phyloP scores from a whole-genome alignment of 2,888 invertebrate species.

The Platycheirus rosarum region DNA sequence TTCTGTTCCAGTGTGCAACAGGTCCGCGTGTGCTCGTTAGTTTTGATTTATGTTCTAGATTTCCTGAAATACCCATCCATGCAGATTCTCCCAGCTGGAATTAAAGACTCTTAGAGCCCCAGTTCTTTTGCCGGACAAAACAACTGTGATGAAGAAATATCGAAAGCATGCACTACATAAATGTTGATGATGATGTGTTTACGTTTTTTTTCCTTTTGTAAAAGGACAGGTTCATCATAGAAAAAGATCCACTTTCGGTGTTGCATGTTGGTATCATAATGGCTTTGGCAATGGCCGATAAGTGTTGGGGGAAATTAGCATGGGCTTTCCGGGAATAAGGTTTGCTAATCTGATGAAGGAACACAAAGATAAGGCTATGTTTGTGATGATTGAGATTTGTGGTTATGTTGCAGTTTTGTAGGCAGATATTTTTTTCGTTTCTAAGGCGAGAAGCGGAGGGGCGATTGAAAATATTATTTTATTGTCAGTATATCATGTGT shows the following conservation, averaged over 20 bases:
- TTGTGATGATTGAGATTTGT: not conserved
- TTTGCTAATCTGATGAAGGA: constrained; percentile 36
- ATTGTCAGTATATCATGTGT: constrained; percentile 12
- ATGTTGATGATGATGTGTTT: constrained; percentile 42
- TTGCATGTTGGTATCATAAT: constrained; percentile 46
- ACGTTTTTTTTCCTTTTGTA: constrained; percentile 9
- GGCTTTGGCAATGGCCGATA: constrained; percentile 54
- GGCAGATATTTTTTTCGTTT: constrained; percentile 27
- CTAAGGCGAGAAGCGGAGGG: not conserved
- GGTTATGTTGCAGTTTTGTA: constrained; percentile 38
- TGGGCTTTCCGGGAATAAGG: constrained; percentile 36
- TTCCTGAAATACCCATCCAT: constrained; percentile 69
- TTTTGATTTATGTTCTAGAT: constrained; percentile 70
- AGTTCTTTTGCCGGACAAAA: not conserved
- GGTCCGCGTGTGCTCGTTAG: constrained; percentile 72
- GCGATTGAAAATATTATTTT: constrained; percentile 24
- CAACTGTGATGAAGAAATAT: constrained; percentile 54
- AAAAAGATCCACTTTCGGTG: constrained; percentile 24
- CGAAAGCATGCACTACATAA: constrained; percentile 64
- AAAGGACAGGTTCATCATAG: constrained; percentile 60
- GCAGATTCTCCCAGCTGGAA: constrained; percentile 71
- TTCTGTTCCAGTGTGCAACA: constrained; percentile 52
- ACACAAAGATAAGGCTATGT: constrained; percentile 57
- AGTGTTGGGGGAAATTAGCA: constrained; percentile 60
- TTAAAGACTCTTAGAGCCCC: constrained; percentile 24